Evolutionary conservation across 2,888 invertebrate species (phyloP), one percentile per base, ranked within the genome.

Genomic region (Oscheius onirici): DNA sequence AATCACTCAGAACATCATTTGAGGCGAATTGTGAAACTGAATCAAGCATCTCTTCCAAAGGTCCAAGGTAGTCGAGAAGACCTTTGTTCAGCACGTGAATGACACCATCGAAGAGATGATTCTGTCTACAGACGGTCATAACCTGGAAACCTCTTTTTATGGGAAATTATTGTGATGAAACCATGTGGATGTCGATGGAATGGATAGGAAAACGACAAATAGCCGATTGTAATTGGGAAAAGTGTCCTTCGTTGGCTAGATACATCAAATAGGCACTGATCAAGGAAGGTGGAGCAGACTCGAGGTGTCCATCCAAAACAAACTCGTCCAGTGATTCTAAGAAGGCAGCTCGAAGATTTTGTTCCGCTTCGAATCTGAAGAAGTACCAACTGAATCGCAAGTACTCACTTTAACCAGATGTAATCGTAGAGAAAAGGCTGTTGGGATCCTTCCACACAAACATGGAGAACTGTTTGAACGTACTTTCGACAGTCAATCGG

Each of bases 31-130:
- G 20, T 3, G 66, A 41, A 58, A 85, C 74, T 49, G 72, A 81
- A 10, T 82, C 80, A 5, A 88, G 75, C 84, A 88, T 82, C 66
- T 87, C 86, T 84, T 92, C 92, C 71, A 94, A 88, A 0, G 93
- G 93, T 24, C 92, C 91, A 0, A 92, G 91, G 84, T 92, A 94
- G 88, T 94, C 94, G 52, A 89, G 89, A 86, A 94, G 91, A 11
- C 92, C 93, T 85, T 91, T 91, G 74, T 93, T 93, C 88, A 93
- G 92, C 34, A 94, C 91, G 88, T 93, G 92, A 76, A 93, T 90
- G 71, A 92, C 91, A 41, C 92, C 92, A 87, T 92, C 92, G 87
- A 92, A 92, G 41, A 93, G 88, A 34, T 90, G 90, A 83, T 91
- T 90, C 69, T 90, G 89, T 88, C 91, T 89, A 89, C 91, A 90